Percentiles rank a stretch among this genome's conserved stretches.
Conservation (phyloP, 1,140 invertebrate genomes). For the Babylonia areolata region DNA sequence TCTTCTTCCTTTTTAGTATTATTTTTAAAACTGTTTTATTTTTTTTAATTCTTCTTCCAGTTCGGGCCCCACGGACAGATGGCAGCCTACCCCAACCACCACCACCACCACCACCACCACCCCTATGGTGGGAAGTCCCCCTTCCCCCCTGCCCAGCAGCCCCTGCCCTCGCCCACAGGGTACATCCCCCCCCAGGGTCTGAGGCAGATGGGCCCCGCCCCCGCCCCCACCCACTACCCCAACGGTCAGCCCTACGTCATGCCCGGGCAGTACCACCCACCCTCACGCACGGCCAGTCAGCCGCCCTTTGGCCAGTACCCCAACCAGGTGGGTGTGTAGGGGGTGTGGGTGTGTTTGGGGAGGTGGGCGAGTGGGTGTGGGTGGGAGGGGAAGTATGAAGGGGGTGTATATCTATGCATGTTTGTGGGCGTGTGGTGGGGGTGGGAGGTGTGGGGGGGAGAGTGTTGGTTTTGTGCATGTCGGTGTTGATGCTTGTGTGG, state of each 20-base stretch:
- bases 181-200: conserved; percentile 65
- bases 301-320: conserved; percentile 53
- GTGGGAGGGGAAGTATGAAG: no score
- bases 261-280: conserved; percentile 60
- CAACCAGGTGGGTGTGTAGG: conserved; percentile 40
- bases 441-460: no score
- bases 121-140: conserved; percentile 65
- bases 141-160: conserved; percentile 71
- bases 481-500: no score
- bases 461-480: no score
- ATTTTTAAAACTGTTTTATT: no score
- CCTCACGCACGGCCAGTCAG: conserved; percentile 47
- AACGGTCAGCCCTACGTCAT: conserved; percentile 65
- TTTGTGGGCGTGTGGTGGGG: no score
- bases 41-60: conserved; percentile 20
- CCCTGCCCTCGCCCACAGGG: conserved; percentile 72
- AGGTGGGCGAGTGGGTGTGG: no score
- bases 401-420: no score
- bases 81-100: conserved; percentile 40
- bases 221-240: conserved; percentile 58
- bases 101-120: neutral
- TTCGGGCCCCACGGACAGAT: conserved; percentile 57
- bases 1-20: no score
- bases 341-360: no score
- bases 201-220: conserved; percentile 63